These are phyloP conservation scores for Aphaenogaster floridana DNA, from an alignment of 1,140 invertebrate species.

Conservation along the genomic window DNA sequence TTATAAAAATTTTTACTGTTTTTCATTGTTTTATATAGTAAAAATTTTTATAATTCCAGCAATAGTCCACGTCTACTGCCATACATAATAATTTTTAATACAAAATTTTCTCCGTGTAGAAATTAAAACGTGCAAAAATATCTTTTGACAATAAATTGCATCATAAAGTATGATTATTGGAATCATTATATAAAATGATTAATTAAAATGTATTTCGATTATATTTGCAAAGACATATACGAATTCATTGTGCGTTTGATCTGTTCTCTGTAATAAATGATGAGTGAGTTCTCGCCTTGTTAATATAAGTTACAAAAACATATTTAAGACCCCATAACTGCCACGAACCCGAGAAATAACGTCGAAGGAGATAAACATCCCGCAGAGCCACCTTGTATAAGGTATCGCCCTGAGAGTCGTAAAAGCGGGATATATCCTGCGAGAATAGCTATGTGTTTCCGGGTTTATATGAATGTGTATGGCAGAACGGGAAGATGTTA, in stretches of 20 bases:
- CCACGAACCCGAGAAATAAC: constrained; percentile 12
- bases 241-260: not conserved
- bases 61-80: no score
- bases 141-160: not conserved
- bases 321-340: constrained; percentile 40
- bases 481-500: constrained; percentile 36
- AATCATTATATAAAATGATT: not conserved
- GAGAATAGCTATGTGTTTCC: constrained; percentile 50
- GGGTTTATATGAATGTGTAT: constrained; percentile 43
- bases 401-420: constrained; percentile 42
- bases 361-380: constrained; percentile 41
- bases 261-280: not conserved
- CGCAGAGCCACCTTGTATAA: constrained; percentile 5
- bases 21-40: no score
- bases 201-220: not conserved
- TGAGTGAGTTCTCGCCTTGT: not conserved
- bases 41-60: no score
- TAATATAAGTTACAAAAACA: constrained; percentile 16
- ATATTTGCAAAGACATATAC: not conserved
- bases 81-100: no score
- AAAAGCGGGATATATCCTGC: constrained; percentile 43
- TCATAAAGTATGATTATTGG: not conserved
- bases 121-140: not conserved
- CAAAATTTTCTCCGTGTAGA: not conserved
- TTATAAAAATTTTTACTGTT: no score